These are phyloP conservation scores for Pteropus rufus DNA, from an alignment of 2,797 vertebrate species.

Conservation along the genomic window DNA sequence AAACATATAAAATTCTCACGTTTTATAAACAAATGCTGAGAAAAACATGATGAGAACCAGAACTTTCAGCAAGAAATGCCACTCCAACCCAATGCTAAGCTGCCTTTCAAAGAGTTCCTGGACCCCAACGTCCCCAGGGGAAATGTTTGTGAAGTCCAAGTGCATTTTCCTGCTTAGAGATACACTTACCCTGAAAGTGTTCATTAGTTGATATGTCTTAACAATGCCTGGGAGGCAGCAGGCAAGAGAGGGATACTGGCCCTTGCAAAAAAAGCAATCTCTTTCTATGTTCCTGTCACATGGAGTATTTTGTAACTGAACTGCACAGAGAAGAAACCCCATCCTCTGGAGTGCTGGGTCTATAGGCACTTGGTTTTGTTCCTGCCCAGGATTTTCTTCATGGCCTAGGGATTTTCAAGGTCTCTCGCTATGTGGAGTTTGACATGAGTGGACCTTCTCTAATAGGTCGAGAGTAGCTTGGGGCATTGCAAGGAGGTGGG, in stretches of 20 bases:
- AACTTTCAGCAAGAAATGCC: background rate
- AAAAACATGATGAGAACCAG: constrained; percentile 36
- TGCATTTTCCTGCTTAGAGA: background rate
- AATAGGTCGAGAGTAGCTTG: background rate
- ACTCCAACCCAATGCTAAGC: background rate
- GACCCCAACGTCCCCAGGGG: background rate
- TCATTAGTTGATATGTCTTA: background rate
- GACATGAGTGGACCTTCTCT: background rate
- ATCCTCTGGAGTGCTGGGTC: background rate
- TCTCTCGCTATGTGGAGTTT: background rate
- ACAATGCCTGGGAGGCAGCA: background rate
- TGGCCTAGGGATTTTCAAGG: background rate
- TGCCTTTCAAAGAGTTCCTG: background rate
- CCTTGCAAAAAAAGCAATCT: background rate
- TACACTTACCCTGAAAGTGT: background rate
- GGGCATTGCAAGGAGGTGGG: background rate
- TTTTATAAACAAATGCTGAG: constrained; percentile 36
- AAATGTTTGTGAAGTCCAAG: background rate
- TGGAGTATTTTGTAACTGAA: background rate
- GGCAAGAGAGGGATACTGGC: background rate
- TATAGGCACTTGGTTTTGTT: background rate
- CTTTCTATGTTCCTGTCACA: background rate
- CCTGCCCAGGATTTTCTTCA: background rate
- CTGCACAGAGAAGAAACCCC: background rate
- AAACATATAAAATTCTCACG: constrained; percentile 32